phyloP scores from a whole-genome alignment of 2,797 vertebrate species.

The Antrozous pallidus region DNA sequence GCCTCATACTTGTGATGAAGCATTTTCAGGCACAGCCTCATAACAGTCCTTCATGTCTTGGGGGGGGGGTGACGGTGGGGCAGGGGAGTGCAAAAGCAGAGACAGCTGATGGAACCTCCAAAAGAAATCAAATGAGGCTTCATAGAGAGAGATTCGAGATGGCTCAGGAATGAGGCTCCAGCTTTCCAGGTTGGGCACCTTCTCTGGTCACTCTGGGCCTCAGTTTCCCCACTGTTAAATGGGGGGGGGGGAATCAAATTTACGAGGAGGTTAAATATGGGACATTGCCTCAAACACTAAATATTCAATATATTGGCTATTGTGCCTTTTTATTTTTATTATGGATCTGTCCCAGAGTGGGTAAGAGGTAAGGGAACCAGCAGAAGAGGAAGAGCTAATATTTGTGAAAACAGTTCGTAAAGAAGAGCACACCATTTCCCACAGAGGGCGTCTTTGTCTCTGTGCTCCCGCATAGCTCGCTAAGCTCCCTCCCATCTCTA shows the following conservation, averaged over 20 bases:
- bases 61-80: rapidly evolving
- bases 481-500: not conserved
- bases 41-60: not conserved
- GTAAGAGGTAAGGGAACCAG: not conserved
- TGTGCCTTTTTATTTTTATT: not conserved
- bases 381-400: not conserved
- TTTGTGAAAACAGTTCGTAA: not conserved
- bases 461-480: not conserved
- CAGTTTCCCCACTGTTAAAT: not conserved
- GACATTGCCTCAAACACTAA: not conserved
- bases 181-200: not conserved
- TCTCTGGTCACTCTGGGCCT: not conserved
- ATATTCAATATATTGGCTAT: not conserved
- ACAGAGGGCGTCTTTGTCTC: too few species aligned
- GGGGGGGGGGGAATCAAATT: not conserved
- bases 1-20: not conserved
- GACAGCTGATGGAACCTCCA: not conserved
- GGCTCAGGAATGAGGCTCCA: not conserved
- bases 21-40: not conserved
- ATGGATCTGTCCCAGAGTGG: not conserved
- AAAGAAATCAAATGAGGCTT: not conserved
- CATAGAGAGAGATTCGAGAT: not conserved
- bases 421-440: not conserved
- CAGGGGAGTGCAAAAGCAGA: too few species aligned
- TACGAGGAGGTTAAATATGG: not conserved